Evolutionary conservation across 1,140 invertebrate species (phyloP).

Genomic region (Rhyzopertha dominica): DNA sequence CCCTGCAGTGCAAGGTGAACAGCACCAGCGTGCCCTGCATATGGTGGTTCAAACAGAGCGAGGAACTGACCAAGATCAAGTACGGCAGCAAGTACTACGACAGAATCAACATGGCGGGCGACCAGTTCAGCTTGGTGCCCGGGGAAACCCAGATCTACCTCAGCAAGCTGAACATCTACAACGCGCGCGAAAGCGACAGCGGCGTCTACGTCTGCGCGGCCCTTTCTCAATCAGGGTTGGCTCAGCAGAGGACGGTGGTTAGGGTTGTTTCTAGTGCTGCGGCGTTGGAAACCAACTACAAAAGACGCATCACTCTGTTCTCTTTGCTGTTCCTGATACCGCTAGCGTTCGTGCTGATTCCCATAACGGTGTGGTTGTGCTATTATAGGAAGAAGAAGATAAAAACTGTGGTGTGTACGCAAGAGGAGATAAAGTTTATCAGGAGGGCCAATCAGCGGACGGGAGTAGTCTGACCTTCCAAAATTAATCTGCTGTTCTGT

Average conservation of each 20-base stretch:
- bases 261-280: conserved; percentile 2
- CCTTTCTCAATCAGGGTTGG: conserved; percentile 25
- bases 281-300: conserved; percentile 12
- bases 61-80: conserved; percentile 22
- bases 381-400: conserved; percentile 32
- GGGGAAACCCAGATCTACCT: conserved; percentile 28
- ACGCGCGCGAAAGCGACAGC: conserved; percentile 28
- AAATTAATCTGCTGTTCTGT: too few relatives aligned
- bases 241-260: conserved; percentile 9
- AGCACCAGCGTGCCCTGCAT: conserved; percentile 30
- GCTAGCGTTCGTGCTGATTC: conserved; percentile 27
- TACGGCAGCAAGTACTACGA: conserved; percentile 30
- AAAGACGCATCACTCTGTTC: conserved; percentile 19
- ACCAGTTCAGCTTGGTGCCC: conserved; percentile 17
- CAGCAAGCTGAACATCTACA: conserved; percentile 38
- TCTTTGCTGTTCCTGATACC: conserved; percentile 35
- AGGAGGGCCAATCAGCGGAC: too few relatives aligned
- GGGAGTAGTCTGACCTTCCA: too few relatives aligned
- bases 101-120: conserved; percentile 21
- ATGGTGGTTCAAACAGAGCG: conserved; percentile 39
- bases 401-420: too few relatives aligned
- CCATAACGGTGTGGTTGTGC: conserved; percentile 34
- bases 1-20: conserved; percentile 36
- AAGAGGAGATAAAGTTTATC: too few relatives aligned
- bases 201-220: conserved; percentile 39